Evolutionary conservation across 92 coral and sea anemone genomes (phyloP).

Genomic region (Porites evermanni): DNA sequence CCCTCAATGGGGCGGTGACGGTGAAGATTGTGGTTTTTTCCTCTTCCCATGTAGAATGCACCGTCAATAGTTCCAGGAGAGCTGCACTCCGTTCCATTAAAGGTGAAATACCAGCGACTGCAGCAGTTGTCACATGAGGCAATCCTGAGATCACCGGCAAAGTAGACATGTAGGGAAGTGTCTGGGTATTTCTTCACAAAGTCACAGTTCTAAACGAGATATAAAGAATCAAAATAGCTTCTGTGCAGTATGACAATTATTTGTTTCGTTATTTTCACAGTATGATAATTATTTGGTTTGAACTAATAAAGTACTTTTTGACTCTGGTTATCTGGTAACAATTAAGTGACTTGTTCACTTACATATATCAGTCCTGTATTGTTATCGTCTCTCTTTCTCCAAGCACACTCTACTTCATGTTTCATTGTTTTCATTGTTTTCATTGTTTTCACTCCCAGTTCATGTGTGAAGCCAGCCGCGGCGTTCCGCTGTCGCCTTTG

Average conservation of each 20-base stretch:
- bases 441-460: conserved; percentile 68
- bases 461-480: conserved; percentile 23
- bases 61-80: conserved; percentile 61
- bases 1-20: conserved; percentile 49
- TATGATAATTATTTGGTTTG: too few species aligned
- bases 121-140: conserved; percentile 36
- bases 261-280: too few species aligned
- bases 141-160: conserved; percentile 44
- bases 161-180: conserved; percentile 41
- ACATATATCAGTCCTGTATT: too few species aligned
- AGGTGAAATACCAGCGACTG: conserved; percentile 70
- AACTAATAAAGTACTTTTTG: too few species aligned
- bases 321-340: too few species aligned
- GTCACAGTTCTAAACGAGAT: conserved; percentile 9
- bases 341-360: too few species aligned
- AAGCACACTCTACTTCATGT: too few species aligned
- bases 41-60: conserved; percentile 1
- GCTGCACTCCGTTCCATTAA: conserved; percentile 61
- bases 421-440: too few species aligned
- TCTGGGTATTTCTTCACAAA: conserved; percentile 11
- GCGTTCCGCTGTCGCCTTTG: conserved; percentile 32
- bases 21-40: background rate
- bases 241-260: too few species aligned
- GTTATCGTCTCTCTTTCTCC: too few species aligned
- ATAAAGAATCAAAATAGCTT: too few species aligned